These are phyloP conservation scores for Prenolepis imparis DNA, from an alignment of 2,888 invertebrate genomes.

Conservation along the genomic window DNA sequence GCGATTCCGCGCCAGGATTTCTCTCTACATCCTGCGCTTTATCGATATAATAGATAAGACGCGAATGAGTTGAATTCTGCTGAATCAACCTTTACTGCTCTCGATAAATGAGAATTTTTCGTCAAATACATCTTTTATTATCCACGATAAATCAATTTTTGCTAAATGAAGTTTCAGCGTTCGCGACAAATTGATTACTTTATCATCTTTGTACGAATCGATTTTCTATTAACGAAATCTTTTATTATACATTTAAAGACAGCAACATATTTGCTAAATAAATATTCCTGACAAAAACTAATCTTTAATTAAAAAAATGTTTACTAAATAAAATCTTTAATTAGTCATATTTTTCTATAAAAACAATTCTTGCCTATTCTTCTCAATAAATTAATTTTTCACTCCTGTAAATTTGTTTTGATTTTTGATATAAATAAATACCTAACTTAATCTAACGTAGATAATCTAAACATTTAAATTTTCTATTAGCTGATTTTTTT, in stretches of 20 bases:
- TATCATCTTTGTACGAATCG: neutral
- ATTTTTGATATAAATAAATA: no score
- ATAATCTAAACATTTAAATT: neutral
- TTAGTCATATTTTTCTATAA: neutral
- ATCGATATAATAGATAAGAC: slow-evolving; percentile 6
- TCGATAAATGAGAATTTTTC: neutral
- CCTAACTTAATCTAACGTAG: no score
- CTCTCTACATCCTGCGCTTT: neutral
- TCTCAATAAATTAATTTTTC: neutral
- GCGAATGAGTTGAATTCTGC: neutral
- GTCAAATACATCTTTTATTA: neutral
- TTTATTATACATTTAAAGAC: neutral
- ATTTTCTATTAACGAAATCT: neutral
- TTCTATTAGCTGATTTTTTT: neutral
- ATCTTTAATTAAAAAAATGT: neutral
- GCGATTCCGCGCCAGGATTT: neutral
- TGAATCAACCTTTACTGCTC: neutral
- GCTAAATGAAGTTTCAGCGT: neutral
- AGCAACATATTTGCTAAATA: neutral
- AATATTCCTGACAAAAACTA: neutral
- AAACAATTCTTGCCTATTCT: no score
- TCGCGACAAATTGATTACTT: neutral
- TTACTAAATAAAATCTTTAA: neutral
- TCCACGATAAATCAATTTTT: neutral
- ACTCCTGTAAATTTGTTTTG: neutral